These are phyloP conservation scores for Camptogramma bilineatum DNA, from an alignment of 2,888 invertebrate species.

Conservation along the genomic window DNA sequence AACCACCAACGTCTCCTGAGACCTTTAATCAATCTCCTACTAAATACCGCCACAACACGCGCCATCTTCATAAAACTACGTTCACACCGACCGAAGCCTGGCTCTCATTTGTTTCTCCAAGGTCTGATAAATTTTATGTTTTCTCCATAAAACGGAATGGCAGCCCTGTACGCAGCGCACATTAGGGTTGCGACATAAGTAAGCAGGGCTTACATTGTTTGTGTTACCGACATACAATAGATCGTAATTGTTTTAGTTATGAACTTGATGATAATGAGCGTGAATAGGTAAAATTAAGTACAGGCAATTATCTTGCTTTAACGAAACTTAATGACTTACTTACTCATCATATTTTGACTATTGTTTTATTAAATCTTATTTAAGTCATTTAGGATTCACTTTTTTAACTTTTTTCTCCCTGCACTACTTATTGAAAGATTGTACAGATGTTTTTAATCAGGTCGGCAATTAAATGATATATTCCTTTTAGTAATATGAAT, in stretches of 20 bases:
- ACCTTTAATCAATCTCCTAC: constrained; percentile 29
- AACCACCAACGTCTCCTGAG: background rate
- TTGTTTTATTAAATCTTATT: too few species aligned
- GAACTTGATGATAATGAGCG: background rate
- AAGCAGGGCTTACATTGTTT: constrained; percentile 12
- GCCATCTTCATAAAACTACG: constrained; percentile 36
- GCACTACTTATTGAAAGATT: too few species aligned
- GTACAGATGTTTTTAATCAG: too few species aligned
- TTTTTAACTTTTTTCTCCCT: too few species aligned
- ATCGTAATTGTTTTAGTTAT: background rate
- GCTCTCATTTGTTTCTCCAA: constrained; percentile 42
- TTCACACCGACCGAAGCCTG: constrained; percentile 38
- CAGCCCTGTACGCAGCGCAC: constrained; percentile 36
- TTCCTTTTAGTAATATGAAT: too few species aligned
- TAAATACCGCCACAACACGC: constrained; percentile 30
- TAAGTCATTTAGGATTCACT: too few species aligned
- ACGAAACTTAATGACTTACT: too few species aligned
- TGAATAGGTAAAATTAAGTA: background rate
- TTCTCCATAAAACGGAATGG: constrained; percentile 39
- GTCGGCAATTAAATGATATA: too few species aligned
- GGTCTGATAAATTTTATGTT: constrained; percentile 42
- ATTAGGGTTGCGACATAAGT: constrained; percentile 30
- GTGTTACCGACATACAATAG: background rate
- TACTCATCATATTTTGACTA: too few species aligned
- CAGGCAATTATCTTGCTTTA: background rate